A percentile compares a stretch with the other conserved stretches of the same genome.
Conservation (phyloP, 2,797 vertebrate species). For the Acanthis flammea region DNA sequence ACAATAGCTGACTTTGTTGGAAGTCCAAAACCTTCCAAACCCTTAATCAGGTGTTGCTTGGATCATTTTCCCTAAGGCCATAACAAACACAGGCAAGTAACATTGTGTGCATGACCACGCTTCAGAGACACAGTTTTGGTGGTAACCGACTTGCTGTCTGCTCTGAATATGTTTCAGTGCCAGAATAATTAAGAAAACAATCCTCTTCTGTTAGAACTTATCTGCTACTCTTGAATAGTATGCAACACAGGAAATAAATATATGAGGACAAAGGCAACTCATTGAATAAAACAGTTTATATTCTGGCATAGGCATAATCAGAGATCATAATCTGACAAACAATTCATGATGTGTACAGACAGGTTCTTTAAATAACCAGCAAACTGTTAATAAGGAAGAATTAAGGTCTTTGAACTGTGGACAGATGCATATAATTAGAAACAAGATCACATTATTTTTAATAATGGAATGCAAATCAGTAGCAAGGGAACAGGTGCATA, state of each 20-base stretch:
- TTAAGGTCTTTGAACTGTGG: slow-evolving; percentile 19
- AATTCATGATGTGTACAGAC: neutral
- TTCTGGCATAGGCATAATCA: neutral
- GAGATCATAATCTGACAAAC: neutral
- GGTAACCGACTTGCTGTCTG: neutral
- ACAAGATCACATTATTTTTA: slow-evolving; percentile 24
- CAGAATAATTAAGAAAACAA: neutral
- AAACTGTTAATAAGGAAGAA: slow-evolving; percentile 11
- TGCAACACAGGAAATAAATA: neutral
- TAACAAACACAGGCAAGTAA: neutral
- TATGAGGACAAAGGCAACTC: neutral
- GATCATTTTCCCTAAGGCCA: neutral
- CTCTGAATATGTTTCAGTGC: neutral
- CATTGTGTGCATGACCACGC: neutral
- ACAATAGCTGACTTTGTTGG: neutral
- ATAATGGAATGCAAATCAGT: slow-evolving; percentile 1
- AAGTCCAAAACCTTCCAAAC: neutral
- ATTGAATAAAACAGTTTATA: neutral
- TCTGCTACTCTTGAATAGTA: neutral
- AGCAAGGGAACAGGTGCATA: slow-evolving; percentile 33
- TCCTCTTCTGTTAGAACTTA: neutral
- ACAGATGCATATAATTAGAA: slow-evolving; percentile 28
- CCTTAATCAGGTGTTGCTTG: neutral
- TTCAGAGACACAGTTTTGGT: neutral
- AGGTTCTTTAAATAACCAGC: neutral